A percentile compares a stretch with the other conserved stretches of the same genome.
Conservation (phyloP, 37 sponge, comb jelly and placozoan species). For the Lycopodina hypogea region DNA sequence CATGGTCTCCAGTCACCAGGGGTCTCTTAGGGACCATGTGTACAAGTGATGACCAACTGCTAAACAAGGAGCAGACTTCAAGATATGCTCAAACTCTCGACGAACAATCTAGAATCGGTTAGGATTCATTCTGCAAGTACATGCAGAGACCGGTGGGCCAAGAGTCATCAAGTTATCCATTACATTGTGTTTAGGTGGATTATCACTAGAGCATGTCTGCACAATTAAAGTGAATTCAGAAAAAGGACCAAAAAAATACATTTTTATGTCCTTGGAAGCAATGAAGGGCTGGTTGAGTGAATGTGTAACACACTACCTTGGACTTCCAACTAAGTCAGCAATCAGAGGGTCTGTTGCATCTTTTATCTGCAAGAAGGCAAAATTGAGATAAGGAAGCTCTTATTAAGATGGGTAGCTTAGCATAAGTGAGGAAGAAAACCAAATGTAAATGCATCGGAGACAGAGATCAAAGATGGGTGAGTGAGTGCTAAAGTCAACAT, state of each 20-base stretch:
- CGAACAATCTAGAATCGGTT: slow-evolving; percentile 35
- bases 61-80: slow-evolving; percentile 58
- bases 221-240: no score
- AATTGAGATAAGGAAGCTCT: slow-evolving; percentile 53
- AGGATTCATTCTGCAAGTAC: slow-evolving; percentile 28
- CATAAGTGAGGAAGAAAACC: slow-evolving; percentile 69
- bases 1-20: slow-evolving; percentile 56
- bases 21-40: slow-evolving; percentile 69
- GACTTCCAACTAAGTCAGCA: slow-evolving; percentile 12
- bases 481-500: slow-evolving; percentile 54
- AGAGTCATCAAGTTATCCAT: slow-evolving; percentile 54
- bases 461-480: slow-evolving; percentile 71
- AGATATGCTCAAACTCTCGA: slow-evolving; percentile 69
- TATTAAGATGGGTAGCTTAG: slow-evolving; percentile 57
- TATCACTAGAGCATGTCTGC: slow-evolving; percentile 11
- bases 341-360: slow-evolving; percentile 10
- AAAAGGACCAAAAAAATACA: no score
- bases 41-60: slow-evolving; percentile 62
- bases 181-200: slow-evolving; percentile 48
- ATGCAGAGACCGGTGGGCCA: slow-evolving; percentile 26
- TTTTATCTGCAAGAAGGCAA: slow-evolving; percentile 57
- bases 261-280: slow-evolving; percentile 21
- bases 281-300: slow-evolving; percentile 21
- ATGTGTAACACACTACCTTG: slow-evolving; percentile 20
- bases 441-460: slow-evolving; percentile 55